phyloP scores from a whole-genome alignment of 2,888 invertebrate species.

The Diploptera punctata region DNA sequence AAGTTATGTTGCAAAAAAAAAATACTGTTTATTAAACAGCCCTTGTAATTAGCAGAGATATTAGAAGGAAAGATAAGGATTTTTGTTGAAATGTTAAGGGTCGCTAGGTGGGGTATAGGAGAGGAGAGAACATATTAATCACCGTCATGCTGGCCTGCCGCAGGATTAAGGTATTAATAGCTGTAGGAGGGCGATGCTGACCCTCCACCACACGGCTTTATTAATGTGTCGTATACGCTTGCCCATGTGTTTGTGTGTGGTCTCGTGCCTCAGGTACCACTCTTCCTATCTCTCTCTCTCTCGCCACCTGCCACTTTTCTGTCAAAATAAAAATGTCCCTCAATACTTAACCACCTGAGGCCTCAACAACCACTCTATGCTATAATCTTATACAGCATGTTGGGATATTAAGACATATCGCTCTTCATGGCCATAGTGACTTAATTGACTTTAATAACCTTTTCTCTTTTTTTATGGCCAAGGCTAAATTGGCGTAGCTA shows the following conservation, averaged over 20 bases:
- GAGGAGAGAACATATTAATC: slow-evolving; percentile 33
- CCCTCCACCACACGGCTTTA: slow-evolving; percentile 30
- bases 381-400: background rate
- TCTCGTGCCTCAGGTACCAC: slow-evolving; percentile 24
- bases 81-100: no score
- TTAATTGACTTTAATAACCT: background rate
- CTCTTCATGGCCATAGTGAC: background rate
- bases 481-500: no score
- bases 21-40: no score
- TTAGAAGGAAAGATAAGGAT: no score
- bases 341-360: background rate
- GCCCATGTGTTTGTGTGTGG: slow-evolving; percentile 35
- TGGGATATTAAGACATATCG: background rate
- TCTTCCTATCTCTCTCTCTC: slow-evolving; percentile 14
- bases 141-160: slow-evolving; percentile 30
- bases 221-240: slow-evolving; percentile 32
- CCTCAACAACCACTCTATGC: background rate
- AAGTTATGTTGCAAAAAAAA: no score
- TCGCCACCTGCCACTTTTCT: slow-evolving; percentile 38
- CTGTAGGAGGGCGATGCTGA: slow-evolving; percentile 29
- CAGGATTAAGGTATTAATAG: slow-evolving; percentile 36
- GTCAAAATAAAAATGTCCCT: slow-evolving; percentile 37
- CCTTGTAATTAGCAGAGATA: no score
- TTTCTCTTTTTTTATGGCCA: no score
- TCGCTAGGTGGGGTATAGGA: background rate